Conservation (phyloP, 2,888 invertebrate species). For the Rhagium mordax region DNA sequence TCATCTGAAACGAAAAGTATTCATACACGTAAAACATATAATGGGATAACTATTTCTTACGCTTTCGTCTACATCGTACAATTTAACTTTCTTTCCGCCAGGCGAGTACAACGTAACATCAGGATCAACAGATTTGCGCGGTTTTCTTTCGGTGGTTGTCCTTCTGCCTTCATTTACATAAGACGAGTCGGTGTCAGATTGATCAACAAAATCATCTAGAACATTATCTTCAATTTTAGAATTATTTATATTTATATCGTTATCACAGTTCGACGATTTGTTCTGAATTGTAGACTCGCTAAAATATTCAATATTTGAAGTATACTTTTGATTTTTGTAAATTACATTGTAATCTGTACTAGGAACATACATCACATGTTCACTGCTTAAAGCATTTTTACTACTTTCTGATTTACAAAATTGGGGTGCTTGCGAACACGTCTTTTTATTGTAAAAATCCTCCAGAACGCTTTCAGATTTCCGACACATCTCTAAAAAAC, state of each 20-base stretch:
- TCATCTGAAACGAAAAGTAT: constrained; percentile 14
- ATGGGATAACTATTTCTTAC: not conserved
- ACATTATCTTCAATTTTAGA: not conserved
- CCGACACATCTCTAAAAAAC: constrained; percentile 46
- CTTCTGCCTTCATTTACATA: not conserved
- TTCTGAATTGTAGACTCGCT: not conserved
- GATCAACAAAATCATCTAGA: not conserved
- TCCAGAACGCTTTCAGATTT: constrained; percentile 45
- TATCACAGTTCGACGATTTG: not conserved
- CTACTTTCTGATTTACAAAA: not conserved
- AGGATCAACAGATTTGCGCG: not conserved
- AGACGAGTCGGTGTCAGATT: not conserved
- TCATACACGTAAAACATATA: not conserved
- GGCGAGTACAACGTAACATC: not conserved
- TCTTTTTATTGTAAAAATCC: constrained; percentile 18
- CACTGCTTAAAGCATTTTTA: constrained; percentile 1
- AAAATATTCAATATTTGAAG: constrained; percentile 16
- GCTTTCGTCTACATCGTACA: not conserved
- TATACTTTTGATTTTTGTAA: constrained; percentile 2
- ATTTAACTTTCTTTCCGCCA: not conserved
- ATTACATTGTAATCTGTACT: not conserved
- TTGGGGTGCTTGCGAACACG: not conserved
- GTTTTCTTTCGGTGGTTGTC: not conserved
- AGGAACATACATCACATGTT: not conserved
- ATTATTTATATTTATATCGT: not conserved